phyloP scores from a whole-genome alignment of 1,140 invertebrate genomes.

The Bombus sylvicola region DNA sequence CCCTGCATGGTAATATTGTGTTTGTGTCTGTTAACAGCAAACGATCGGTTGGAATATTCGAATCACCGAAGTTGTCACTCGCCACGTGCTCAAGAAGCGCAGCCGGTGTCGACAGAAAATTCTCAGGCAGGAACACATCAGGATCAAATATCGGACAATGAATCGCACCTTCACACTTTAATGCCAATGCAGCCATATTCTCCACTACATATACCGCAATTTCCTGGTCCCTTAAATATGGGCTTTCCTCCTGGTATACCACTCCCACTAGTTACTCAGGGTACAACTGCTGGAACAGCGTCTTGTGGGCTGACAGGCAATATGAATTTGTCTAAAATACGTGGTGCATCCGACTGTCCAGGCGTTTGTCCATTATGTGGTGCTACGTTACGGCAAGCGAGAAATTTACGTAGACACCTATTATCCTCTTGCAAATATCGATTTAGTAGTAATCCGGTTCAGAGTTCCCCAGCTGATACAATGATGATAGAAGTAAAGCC shows the following conservation, averaged over 20 bases:
- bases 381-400: slow-evolving; percentile 84
- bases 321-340: slow-evolving; percentile 75
- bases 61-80: slow-evolving; percentile 68
- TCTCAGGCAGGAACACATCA: slow-evolving; percentile 56
- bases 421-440: slow-evolving; percentile 82
- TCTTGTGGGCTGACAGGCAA: slow-evolving; percentile 38
- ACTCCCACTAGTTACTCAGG: slow-evolving; percentile 48
- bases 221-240: slow-evolving; percentile 70
- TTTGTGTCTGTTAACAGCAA: slow-evolving; percentile 79
- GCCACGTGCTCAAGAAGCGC: slow-evolving; percentile 66
- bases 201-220: slow-evolving; percentile 79
- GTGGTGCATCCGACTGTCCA: slow-evolving; percentile 86
- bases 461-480: slow-evolving; percentile 67
- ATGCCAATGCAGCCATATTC: slow-evolving; percentile 81
- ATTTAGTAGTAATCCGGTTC: slow-evolving; percentile 70
- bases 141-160: slow-evolving; percentile 68
- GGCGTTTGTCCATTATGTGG: slow-evolving; percentile 85
- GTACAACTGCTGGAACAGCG: slow-evolving; percentile 38
- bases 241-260: slow-evolving; percentile 62
- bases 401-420: slow-evolving; percentile 84
- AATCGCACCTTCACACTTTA: slow-evolving; percentile 77
- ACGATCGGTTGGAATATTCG: slow-evolving; percentile 68
- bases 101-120: slow-evolving; percentile 63
- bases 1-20: slow-evolving; percentile 79
- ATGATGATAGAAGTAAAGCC: slow-evolving; percentile 77